Base-by-base conservation (phyloP, 2,113 vertebrate species). In the Polypterus bichir region DNA sequence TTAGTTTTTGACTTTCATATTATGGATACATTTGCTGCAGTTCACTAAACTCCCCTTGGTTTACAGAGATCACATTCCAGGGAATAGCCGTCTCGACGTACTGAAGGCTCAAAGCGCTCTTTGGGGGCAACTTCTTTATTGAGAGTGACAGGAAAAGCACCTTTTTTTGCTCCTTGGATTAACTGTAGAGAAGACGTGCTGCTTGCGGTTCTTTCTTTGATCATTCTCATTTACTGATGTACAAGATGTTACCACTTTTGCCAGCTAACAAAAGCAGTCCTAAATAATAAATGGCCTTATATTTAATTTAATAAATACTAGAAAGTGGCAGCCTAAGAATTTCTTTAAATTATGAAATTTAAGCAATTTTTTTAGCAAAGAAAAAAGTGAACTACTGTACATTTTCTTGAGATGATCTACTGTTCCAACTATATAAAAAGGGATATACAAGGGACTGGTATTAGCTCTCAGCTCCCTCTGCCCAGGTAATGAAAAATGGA, bases 41-140 rank as follows among this genome's bases (percentile, higher is more conserved):
- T 44, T 51, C 47, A 54, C 52, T 62, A 60, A 58, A 64, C 64
- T 64, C 64, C 57, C 62, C 55, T 61, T 54, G 58, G 59, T 59
- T 60, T 48, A 66, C 62, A 47, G 67, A 67, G 47, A 69, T 46
- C 54, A 58, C 54, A n/a, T 6, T 11, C 11, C 10, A 8, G 48
- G 44, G 54, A 69, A 60, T 57, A 59, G 53, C 51, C 67, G 64
- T 62, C 63, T 52, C 11, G 7, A 59, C 62, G 69, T 61, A 69
- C 27, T 27, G 27, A 27, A 27, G 27, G 63, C 61, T 56, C 56
- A 44, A 58, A 47, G 44, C 5, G 53, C 52, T 47, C 47, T 5
- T 52, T 52, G 51, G 51, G 10, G 10, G 51, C 54, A 57, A 11
- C 10, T 3, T 7, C 47, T 47, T n/a, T 48, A 10, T 11, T 9